phyloP scores from a whole-genome alignment of 2,797 vertebrate species.

The Dendrocincla tyrannina region DNA sequence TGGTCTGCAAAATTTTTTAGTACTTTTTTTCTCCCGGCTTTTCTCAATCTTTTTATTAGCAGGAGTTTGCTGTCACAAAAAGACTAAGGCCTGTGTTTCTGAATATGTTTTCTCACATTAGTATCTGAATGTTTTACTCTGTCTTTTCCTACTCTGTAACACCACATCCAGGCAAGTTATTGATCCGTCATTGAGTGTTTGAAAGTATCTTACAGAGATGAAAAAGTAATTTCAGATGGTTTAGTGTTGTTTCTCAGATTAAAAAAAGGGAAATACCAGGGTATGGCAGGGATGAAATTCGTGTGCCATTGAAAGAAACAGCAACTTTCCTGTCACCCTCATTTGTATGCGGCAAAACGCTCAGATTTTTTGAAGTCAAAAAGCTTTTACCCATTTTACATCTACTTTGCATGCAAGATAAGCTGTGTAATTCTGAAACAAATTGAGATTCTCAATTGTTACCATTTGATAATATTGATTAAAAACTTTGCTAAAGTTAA shows the following conservation, averaged over 20 bases:
- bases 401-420: not conserved
- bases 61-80: not conserved
- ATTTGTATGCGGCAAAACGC: not conserved
- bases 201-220: slow-evolving; percentile 11
- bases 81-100: not conserved
- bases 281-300: not conserved
- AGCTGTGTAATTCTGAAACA: not conserved
- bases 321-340: not conserved
- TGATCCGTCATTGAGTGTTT: slow-evolving; percentile 25
- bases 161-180: slow-evolving; percentile 24
- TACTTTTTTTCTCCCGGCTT: not conserved
- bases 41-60: not conserved
- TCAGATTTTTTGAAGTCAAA: not conserved
- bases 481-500: not conserved
- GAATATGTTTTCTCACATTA: not conserved
- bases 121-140: not conserved
- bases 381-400: not conserved
- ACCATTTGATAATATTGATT: not conserved
- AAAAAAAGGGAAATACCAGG: not conserved
- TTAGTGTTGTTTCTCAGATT: not conserved
- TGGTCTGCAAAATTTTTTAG: not conserved
- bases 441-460: not conserved
- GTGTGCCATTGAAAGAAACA: not conserved
- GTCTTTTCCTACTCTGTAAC: not conserved
- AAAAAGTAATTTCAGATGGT: not conserved